phyloP scores from a whole-genome alignment of 30 jellyfish, hydroid and myxozoan species.

The Hydractinia symbiolongicarpus region DNA sequence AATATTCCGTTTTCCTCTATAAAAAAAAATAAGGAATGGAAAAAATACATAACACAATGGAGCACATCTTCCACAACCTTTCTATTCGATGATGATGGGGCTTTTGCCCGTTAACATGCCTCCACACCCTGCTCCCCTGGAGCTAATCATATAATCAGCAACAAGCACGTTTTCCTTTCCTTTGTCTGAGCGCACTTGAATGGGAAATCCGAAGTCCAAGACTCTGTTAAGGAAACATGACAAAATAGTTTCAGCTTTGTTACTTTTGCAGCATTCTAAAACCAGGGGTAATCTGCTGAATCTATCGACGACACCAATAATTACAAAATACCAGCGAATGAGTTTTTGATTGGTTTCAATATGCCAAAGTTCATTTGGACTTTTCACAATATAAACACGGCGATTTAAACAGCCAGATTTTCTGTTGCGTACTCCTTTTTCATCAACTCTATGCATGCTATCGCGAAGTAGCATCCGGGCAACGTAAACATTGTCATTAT shows the following conservation, averaged over 20 bases:
- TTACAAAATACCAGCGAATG: constrained; percentile 18
- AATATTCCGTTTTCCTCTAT: constrained; percentile 34
- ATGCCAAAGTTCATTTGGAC: constrained; percentile 28
- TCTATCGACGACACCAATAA: constrained; percentile 20
- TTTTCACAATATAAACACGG: neutral
- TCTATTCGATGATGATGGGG: constrained; percentile 61
- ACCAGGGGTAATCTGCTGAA: constrained; percentile 35
- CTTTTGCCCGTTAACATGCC: constrained; percentile 50
- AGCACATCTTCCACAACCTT: constrained; percentile 42
- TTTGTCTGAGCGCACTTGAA: constrained; percentile 46
- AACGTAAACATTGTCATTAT: neutral
- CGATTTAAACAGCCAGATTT: neutral
- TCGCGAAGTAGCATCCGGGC: neutral
- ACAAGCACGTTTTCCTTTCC: constrained; percentile 52
- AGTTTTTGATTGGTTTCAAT: constrained; percentile 24
- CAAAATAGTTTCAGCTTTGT: constrained; percentile 35
- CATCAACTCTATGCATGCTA: constrained; percentile 12
- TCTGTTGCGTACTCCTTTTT: neutral
- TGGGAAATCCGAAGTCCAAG: constrained; percentile 42
- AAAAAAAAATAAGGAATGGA: constrained; percentile 20
- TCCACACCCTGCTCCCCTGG: constrained; percentile 38
- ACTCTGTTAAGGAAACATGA: constrained; percentile 21
- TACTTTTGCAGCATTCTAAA: constrained; percentile 29
- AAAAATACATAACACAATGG: constrained; percentile 26
- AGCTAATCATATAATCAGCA: constrained; percentile 34